Evolutionary conservation across 2,888 invertebrate genomes (phyloP).

Genomic region (Blastobasis adustella): DNA sequence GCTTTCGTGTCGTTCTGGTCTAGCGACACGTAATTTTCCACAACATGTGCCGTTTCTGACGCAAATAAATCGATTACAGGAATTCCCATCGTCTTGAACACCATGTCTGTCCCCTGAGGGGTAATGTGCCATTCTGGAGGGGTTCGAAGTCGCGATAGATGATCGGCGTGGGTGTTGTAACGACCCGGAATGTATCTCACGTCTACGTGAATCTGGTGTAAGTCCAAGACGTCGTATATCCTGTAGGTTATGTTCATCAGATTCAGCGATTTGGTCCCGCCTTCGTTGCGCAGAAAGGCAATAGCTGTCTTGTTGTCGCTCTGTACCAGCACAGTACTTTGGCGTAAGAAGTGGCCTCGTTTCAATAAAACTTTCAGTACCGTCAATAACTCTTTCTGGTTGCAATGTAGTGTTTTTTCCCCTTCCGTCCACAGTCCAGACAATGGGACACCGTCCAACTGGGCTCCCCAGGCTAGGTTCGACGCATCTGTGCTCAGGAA

Average conservation of each 20-base stretch:
- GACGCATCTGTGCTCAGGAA: constrained; percentile 13
- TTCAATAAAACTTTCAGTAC: constrained; percentile 2
- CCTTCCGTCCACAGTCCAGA: constrained; percentile 7
- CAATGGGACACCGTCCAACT: constrained; percentile 7
- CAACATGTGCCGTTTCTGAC: constrained; percentile 3
- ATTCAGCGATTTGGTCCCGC: constrained; percentile 14
- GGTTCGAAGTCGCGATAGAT: not conserved
- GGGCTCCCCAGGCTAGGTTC: constrained; percentile 15
- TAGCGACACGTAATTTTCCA: constrained; percentile 9
- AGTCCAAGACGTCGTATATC: constrained; percentile 9
- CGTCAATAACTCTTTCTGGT: constrained; percentile 16
- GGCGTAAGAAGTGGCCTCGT: not conserved
- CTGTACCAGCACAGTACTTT: constrained; percentile 7
- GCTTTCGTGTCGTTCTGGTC: constrained; percentile 10
- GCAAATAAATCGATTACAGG: constrained; percentile 5
- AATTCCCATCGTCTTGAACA: constrained; percentile 1
- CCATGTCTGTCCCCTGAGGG: not conserved
- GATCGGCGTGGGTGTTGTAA: constrained; percentile 26
- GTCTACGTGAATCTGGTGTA: constrained; percentile 11
- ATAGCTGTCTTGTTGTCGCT: constrained; percentile 19
- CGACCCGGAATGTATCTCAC: constrained; percentile 19
- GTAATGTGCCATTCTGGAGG: constrained; percentile 2
- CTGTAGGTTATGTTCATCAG: constrained; percentile 9
- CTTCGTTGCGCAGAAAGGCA: constrained; percentile 18
- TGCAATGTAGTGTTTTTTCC: constrained; percentile 13